phyloP scores from a whole-genome alignment of 2,888 invertebrate genomes.

The Palloptera scutellata region DNA sequence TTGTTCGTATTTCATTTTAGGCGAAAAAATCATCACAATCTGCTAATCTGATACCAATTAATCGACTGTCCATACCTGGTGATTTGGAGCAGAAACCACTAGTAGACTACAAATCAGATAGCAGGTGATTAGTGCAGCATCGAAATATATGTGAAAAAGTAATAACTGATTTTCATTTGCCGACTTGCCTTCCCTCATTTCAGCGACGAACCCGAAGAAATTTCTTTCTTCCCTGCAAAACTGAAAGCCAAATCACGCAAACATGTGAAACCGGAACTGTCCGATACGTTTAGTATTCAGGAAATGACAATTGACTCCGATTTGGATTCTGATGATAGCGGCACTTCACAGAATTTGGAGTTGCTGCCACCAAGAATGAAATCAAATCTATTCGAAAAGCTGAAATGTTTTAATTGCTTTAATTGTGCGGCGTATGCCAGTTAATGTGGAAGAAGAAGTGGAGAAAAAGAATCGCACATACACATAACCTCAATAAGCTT shows the following conservation, averaged over 20 bases:
- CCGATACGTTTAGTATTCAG: constrained; percentile 64
- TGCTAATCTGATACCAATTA: constrained; percentile 62
- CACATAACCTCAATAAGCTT: too few species aligned
- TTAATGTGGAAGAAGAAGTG: constrained; percentile 40
- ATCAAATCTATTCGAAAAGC: constrained; percentile 52
- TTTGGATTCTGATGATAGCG: constrained; percentile 60
- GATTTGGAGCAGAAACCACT: constrained; percentile 59
- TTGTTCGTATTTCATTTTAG: constrained; percentile 5
- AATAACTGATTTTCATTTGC: too few species aligned
- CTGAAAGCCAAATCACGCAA: constrained; percentile 50
- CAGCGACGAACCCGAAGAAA: constrained; percentile 61
- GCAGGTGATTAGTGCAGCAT: constrained; percentile 37
- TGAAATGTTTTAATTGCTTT: constrained; percentile 47
- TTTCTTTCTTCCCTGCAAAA: constrained; percentile 61
- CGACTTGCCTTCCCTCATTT: constrained; percentile 19
- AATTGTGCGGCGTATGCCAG: constrained; percentile 48
- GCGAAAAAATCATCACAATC: constrained; percentile 50
- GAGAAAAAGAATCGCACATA: too few species aligned
- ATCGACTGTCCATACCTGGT: constrained; percentile 61
- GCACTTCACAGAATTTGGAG: constrained; percentile 60
- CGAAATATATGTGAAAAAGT: not conserved
- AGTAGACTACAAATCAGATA: constrained; percentile 64
- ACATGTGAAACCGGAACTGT: constrained; percentile 56
- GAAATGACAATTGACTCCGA: constrained; percentile 65
- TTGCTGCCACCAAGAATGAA: constrained; percentile 58